phyloP scores from a whole-genome alignment of 2,113 vertebrate genomes.

The Myanophis thanlyinensis region DNA sequence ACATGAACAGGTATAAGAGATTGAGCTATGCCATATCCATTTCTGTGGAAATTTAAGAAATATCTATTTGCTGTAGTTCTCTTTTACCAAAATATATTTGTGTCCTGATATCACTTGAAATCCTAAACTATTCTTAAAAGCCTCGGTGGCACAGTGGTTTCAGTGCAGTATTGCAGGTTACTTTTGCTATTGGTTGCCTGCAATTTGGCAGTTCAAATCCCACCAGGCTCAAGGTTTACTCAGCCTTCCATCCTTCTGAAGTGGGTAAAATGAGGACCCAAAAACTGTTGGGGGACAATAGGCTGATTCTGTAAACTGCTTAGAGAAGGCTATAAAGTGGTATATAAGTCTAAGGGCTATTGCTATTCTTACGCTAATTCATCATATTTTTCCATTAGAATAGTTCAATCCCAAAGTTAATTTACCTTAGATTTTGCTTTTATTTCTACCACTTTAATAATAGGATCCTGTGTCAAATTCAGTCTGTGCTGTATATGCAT shows the following conservation, averaged over 20 bases:
- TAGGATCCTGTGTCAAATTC: constrained; percentile 83
- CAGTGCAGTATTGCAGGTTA: too few relatives aligned
- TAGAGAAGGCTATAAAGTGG: too few relatives aligned
- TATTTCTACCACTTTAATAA: constrained; percentile 91
- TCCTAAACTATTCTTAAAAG: not conserved
- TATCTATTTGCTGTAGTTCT: not conserved
- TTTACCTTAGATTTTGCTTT: constrained; percentile 86
- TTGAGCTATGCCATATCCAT: not conserved
- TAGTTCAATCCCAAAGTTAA: not conserved
- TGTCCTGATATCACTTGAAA: not conserved
- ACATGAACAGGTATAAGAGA: not conserved
- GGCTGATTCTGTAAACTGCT: too few relatives aligned
- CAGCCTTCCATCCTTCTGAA: too few relatives aligned
- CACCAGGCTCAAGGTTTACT: too few relatives aligned
- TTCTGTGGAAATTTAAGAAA: not conserved
- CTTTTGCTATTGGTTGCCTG: too few relatives aligned
- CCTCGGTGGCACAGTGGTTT: too few relatives aligned
- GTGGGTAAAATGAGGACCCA: too few relatives aligned
- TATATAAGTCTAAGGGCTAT: too few relatives aligned
- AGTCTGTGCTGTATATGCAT: constrained; percentile 92
- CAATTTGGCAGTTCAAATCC: too few relatives aligned
- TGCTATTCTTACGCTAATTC: not conserved
- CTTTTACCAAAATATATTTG: not conserved
- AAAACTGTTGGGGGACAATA: too few relatives aligned
- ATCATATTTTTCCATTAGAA: not conserved